Conservation (phyloP, 2,888 invertebrate species). For the Prosopocoilus inquinatus region DNA sequence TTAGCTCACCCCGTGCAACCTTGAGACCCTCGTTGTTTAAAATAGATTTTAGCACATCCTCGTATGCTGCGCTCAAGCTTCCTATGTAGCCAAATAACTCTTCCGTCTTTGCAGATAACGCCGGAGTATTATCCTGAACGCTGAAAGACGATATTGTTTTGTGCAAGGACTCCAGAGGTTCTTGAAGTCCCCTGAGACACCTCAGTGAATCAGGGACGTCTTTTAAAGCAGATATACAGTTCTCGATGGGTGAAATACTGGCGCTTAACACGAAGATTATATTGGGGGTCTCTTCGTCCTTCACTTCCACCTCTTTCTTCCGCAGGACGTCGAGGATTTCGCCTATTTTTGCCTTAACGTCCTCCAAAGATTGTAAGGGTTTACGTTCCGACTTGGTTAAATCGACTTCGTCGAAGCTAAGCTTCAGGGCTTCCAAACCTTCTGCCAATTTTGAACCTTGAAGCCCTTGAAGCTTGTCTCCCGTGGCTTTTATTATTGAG, state of each 20-base stretch:
- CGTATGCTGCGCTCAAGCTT: neutral
- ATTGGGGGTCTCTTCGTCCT: constrained; percentile 17
- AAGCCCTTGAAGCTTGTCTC: neutral
- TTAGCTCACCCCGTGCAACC: neutral
- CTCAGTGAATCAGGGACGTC: neutral
- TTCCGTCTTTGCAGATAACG: constrained; percentile 7
- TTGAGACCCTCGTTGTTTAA: neutral
- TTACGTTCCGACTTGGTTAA: constrained; percentile 2
- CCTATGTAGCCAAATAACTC: neutral
- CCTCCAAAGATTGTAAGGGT: constrained; percentile 2
- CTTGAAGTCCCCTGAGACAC: neutral
- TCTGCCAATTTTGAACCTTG: neutral
- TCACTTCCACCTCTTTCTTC: constrained; percentile 1
- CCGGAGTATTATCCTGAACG: constrained; percentile 16
- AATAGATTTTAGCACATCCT: neutral
- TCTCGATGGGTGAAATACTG: constrained; percentile 18
- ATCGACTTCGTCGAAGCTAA: neutral
- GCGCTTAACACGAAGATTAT: constrained; percentile 22
- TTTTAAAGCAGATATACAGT: neutral
- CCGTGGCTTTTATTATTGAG: neutral
- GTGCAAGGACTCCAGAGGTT: constrained; percentile 16
- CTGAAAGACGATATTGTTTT: constrained; percentile 21
- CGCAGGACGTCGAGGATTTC: constrained; percentile 8
- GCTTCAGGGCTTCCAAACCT: neutral
- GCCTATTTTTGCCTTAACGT: constrained; percentile 3